Evolutionary conservation across 53 echinoderm and acorn worm genomes (phyloP), one percentile per base, ranked within the genome.

Genomic region (Temnopleurus reevesii): DNA sequence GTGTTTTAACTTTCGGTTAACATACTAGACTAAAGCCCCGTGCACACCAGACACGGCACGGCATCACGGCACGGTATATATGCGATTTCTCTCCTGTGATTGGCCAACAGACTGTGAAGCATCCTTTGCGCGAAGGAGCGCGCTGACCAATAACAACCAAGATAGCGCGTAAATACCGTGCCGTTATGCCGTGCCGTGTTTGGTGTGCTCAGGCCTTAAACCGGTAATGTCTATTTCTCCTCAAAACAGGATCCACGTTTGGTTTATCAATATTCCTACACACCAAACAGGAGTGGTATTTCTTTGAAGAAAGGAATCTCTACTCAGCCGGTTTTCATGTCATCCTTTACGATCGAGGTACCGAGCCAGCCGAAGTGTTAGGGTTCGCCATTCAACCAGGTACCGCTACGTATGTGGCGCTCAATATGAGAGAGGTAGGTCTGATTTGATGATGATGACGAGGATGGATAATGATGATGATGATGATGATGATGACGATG

Each of bases 281-380:
- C 54, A 44, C 57, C 21, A 26, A 56, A 7, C 89, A 89, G 56
- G 45, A 55, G 7, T 38, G 79, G 31, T 89, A 89, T 45, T 77
- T 9, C 55, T 77, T 79, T 25, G 89, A 77, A 25, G 77, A 77
- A 21, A 4, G 41, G 41, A 79, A 53, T 27, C 77, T 77, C 17
- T 85, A 45, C 59, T 13, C 44, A 12, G 77, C 77, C 8, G 89
- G 89, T 8, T 89, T 89, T 44, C 80, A 79, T n/a, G 38, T 89
- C 29, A 77, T 89, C 17, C 77, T 89, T 3, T 89, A 89, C 57
- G 77, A 89, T 15, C 89, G 77, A 10, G 89, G 89, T 0, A 56
- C 77, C 38, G 80, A 57, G 13, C 89, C 89, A 9, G 57, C 33
- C n/a, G 56, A 33, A 9, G 89, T 54, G 7, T 34, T 77, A 34